A percentile compares a stretch with the other conserved stretches of the same genome.
Evolutionary conservation across 2,797 vertebrate species (phyloP).

Genomic region (Pseudotriccus pelzelni): DNA sequence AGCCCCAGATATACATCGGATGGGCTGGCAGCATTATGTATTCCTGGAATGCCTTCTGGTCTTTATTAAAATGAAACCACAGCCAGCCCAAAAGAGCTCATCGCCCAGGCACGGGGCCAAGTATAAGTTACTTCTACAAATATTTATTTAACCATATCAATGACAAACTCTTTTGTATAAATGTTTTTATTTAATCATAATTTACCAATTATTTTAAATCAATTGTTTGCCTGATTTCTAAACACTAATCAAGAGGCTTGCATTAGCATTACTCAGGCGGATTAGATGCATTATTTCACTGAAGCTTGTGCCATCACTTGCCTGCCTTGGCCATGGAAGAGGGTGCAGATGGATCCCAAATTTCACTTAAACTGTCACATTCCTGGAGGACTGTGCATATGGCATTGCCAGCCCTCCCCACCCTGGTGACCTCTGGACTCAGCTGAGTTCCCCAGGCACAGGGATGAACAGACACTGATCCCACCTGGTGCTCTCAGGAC

Average conservation of each 20-base stretch:
- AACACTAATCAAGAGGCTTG: conserved; percentile 76
- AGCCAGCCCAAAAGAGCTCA: conserved; percentile 70
- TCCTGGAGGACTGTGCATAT: not conserved
- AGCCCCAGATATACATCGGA: conserved; percentile 42
- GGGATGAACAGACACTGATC: not conserved
- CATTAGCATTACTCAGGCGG: conserved; percentile 70
- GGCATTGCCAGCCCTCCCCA: not conserved
- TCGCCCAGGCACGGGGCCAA: conserved; percentile 64
- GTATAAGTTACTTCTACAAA: conserved; percentile 73
- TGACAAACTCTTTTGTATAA: conserved; percentile 76
- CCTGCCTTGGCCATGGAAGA: conserved; percentile 41
- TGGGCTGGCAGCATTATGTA: conserved; percentile 58
- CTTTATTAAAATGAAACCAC: conserved; percentile 75
- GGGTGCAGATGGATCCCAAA: conserved; percentile 35
- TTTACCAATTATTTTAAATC: conserved; percentile 78
- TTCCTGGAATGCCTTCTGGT: conserved; percentile 73
- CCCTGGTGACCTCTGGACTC: not conserved
- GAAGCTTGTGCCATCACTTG: conserved; percentile 36
- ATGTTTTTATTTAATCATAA: conserved; percentile 78
- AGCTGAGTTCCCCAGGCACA: not conserved
- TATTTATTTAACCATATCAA: conserved; percentile 78
- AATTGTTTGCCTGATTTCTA: conserved; percentile 76
- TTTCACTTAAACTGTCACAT: conserved; percentile 3
- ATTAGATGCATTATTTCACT: conserved; percentile 68
- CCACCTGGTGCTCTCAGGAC: not conserved